phyloP scores from a whole-genome alignment of 2,888 invertebrate genomes.

The Panopea generosa region DNA sequence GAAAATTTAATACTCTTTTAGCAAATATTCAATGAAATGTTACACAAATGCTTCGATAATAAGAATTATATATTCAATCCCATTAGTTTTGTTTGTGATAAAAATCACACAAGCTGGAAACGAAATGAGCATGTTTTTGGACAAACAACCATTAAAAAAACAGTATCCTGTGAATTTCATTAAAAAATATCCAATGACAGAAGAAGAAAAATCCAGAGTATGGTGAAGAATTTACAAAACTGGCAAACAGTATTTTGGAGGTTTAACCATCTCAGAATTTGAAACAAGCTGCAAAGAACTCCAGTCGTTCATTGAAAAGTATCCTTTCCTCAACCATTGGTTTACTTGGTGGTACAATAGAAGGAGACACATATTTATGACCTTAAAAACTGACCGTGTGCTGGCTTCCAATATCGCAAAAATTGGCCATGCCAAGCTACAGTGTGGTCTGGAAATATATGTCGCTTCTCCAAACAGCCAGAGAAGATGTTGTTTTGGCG shows the following conservation, averaged over 20 bases:
- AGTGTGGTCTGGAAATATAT: neutral
- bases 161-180: conserved; percentile 24
- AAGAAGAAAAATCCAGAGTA: neutral
- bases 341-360: conserved; percentile 22
- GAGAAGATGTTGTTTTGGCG: conserved; percentile 2
- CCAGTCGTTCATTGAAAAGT: neutral
- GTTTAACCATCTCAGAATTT: too few relatives aligned
- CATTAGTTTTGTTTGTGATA: conserved; percentile 7
- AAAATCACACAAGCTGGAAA: conserved; percentile 24
- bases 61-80: conserved; percentile 2
- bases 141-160: too few relatives aligned
- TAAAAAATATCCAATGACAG: conserved; percentile 16
- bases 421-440: conserved; percentile 17
- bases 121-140: conserved; percentile 14
- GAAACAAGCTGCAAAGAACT: too few relatives aligned
- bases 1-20: neutral
- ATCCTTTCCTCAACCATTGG: conserved; percentile 3
- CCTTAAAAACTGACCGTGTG: conserved; percentile 5
- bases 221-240: neutral
- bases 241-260: too few relatives aligned
- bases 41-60: neutral
- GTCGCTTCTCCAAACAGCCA: conserved; percentile 4
- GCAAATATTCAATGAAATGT: neutral
- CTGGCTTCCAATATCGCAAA: conserved; percentile 21
- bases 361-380: conserved; percentile 18